Conservation (phyloP, 2,888 invertebrate species). For the Ceramica pisi region DNA sequence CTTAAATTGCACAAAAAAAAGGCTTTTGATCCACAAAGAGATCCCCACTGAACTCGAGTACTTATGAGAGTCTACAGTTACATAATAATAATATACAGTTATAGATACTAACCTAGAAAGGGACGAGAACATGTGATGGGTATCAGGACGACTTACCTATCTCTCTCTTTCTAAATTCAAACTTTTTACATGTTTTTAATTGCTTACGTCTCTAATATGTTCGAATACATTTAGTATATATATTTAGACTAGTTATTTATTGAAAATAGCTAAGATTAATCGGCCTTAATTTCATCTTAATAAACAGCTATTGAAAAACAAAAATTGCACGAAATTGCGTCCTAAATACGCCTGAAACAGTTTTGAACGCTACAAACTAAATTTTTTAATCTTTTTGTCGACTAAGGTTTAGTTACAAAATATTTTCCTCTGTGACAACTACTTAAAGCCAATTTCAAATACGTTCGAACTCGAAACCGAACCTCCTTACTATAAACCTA, state of each 20-base stretch:
- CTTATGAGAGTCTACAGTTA: conserved; percentile 69
- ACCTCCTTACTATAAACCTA: conserved; percentile 24
- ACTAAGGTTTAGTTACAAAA: not conserved
- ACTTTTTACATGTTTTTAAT: conserved; percentile 33
- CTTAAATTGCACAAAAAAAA: not conserved
- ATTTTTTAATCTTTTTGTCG: not conserved
- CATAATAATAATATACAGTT: conserved; percentile 61
- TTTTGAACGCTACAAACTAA: not conserved
- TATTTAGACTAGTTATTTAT: conserved; percentile 16
- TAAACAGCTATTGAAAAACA: not conserved
- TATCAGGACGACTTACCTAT: conserved; percentile 66
- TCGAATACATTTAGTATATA: conserved; percentile 25
- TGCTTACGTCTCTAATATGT: conserved; percentile 17
- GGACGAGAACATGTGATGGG: conserved; percentile 74
- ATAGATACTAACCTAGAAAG: conserved; percentile 72
- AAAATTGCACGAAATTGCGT: not conserved
- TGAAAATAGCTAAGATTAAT: conserved; percentile 4
- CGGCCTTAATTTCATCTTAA: not conserved
- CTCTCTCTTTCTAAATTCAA: conserved; percentile 52
- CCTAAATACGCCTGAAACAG: not conserved
- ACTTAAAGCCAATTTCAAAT: conserved; percentile 53
- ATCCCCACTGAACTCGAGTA: conserved; percentile 71
- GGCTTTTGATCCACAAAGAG: conserved; percentile 21
- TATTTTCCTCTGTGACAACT: conserved; percentile 33
- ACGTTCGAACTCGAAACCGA: conserved; percentile 17